Conservation (phyloP, 23 tunicate species). For the Botrylloides violaceus region DNA sequence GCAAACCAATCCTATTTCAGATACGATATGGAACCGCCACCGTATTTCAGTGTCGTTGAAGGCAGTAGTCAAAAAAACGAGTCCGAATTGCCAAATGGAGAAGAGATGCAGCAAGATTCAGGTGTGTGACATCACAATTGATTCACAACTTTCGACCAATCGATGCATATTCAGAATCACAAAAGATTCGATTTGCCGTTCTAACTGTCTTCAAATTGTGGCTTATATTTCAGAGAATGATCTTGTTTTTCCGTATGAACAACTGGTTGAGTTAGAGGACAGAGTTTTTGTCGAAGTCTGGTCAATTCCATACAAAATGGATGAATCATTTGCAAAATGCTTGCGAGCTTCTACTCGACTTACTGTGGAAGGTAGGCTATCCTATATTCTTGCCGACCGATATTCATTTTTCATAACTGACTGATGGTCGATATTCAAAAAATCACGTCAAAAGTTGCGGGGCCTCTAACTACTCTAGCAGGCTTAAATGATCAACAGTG, state of each 20-base stretch:
- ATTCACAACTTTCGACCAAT: no score
- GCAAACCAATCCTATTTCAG: no score
- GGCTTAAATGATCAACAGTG: neutral
- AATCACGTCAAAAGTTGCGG: no score
- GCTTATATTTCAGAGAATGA: conserved; percentile 26
- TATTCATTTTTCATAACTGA: no score
- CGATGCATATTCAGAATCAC: no score
- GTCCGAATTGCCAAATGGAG: conserved; percentile 4
- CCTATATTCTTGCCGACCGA: no score
- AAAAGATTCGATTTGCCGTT: neutral
- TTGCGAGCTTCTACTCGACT: conserved; percentile 47
- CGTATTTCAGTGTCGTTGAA: conserved; percentile 19
- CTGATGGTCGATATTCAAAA: no score
- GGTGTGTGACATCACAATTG: neutral
- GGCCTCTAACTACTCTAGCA: no score
- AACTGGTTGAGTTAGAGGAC: conserved; percentile 67
- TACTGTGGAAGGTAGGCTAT: conserved; percentile 34
- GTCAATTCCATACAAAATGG: conserved; percentile 76
- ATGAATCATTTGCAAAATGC: conserved; percentile 73
- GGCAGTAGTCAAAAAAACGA: neutral
- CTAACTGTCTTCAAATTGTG: neutral
- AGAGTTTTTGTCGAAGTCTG: conserved; percentile 67
- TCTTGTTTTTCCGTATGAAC: conserved; percentile 50
- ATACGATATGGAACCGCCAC: conserved; percentile 14
- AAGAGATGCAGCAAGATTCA: conserved; percentile 26